These are phyloP conservation scores for Habrosyne pyritoides DNA, from an alignment of 2,888 invertebrate genomes.

Conservation along the genomic window DNA sequence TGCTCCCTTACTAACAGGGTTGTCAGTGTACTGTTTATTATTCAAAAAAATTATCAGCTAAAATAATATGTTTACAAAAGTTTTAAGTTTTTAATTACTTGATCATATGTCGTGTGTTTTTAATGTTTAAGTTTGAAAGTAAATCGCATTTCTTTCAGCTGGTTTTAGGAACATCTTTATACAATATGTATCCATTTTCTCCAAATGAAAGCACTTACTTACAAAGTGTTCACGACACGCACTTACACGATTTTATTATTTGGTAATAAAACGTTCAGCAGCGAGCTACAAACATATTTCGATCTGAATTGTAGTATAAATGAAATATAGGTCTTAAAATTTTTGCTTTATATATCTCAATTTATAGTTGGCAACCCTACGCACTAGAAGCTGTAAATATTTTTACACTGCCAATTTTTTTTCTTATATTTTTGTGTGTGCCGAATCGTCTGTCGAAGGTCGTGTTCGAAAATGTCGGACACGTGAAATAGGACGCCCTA, in stretches of 20 bases:
- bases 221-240: not conserved
- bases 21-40: not conserved
- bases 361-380: not conserved
- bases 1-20: not conserved
- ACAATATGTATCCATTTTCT: not conserved
- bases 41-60: not conserved
- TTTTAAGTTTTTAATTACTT: not conserved
- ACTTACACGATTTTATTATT: not conserved
- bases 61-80: not conserved
- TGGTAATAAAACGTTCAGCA: not conserved
- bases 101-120: too few relatives aligned
- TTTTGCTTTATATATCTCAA: not conserved
- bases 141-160: not conserved
- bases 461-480: slow-evolving; percentile 10
- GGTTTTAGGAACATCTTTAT: not conserved
- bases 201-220: not conserved
- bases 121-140: too few relatives aligned
- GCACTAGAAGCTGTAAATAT: not conserved
- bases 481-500: slow-evolving; percentile 12
- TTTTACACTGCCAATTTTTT: not conserved
- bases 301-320: not conserved
- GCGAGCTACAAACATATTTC: not conserved
- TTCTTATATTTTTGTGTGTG: not conserved
- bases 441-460: slow-evolving; percentile 1
- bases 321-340: not conserved